Conservation (phyloP, 2,113 vertebrate genomes). For the Chelonoidis abingdonii region DNA sequence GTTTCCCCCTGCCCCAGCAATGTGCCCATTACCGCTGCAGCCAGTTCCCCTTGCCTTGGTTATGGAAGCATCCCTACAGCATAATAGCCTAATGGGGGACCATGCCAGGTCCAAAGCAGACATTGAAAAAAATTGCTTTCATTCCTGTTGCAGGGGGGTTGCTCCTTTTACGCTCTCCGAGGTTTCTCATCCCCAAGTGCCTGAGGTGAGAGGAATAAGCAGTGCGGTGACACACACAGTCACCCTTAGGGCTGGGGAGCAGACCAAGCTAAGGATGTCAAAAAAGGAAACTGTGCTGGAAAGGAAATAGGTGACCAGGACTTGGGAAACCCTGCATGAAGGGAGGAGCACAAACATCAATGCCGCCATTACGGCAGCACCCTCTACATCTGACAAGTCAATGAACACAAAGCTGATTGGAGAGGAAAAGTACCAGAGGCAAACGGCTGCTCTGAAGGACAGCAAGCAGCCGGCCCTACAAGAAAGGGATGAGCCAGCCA, state of each 20-base stretch:
- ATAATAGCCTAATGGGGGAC: neutral
- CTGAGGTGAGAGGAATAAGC: no score
- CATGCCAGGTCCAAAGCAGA: neutral
- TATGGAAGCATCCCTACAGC: neutral
- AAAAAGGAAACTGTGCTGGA: no score
- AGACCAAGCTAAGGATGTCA: neutral
- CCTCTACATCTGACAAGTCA: no score
- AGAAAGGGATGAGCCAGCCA: no score
- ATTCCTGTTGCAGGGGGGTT: neutral
- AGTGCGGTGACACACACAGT: neutral
- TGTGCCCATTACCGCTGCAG: neutral
- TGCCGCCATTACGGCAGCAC: no score
- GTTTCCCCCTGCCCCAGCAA: neutral
- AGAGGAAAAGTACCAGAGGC: no score
- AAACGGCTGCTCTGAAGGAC: no score
- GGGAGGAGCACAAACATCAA: no score
- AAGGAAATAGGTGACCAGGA: no score
- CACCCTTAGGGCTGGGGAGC: neutral
- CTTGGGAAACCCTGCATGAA: no score
- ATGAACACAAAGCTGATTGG: no score
- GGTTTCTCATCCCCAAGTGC: neutral
- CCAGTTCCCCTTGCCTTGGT: neutral
- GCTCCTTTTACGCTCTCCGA: neutral
- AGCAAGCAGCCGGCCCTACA: no score
- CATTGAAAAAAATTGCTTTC: neutral